Base-by-base conservation (phyloP, 2,113 vertebrate genomes). In the Donacobius atricapilla region DNA sequence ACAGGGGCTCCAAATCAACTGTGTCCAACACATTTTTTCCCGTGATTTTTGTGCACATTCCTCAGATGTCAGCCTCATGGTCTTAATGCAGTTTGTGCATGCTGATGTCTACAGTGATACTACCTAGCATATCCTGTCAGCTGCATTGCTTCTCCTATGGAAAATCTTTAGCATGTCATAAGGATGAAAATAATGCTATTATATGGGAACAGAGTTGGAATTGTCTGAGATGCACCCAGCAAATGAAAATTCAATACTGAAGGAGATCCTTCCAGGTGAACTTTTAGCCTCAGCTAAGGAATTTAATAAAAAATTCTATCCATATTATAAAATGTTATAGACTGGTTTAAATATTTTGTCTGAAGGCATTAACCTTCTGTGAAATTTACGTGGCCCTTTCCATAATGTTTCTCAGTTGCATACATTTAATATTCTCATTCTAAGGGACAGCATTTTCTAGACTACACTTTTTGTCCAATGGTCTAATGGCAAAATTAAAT, bases 11-110 rank as follows among this genome's bases (percentile, higher is more conserved):
- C 75, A 58, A 91, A 90, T 85, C 66, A 58, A 77, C 82, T 85
- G 58, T 70, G 63, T 91, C 91, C 91, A 93, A 84, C 79, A 91
- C 71, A 96, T 96, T 96, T 90, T 90, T 94, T 93, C 75, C 81
- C 0, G 40, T 83, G 78, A 77, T 95, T 94, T 94, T 91, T 93
- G 75, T 86, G 84, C 92, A 89, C 94, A 95, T 96, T 96, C 93
- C 50, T 95, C 27, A 20, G 47, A 94, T 94, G 77, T 93, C 82
- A 91, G 81, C 42, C 56, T 76, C 63, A 80, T 31, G 54, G 70
- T 65, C 50, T 89, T 61, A 48, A 39, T 0, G 2, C 20, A 75
- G 28, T 72, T 85, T 69, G 33, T 58, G 48, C 3, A 12, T 42
- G 15, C 53, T 66, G 61, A 71, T 82, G 73, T 15, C 47, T 82